These are phyloP conservation scores for Epinephelus fuscoguttatus DNA, from an alignment of 2,113 vertebrate species.

Conservation along the genomic window DNA sequence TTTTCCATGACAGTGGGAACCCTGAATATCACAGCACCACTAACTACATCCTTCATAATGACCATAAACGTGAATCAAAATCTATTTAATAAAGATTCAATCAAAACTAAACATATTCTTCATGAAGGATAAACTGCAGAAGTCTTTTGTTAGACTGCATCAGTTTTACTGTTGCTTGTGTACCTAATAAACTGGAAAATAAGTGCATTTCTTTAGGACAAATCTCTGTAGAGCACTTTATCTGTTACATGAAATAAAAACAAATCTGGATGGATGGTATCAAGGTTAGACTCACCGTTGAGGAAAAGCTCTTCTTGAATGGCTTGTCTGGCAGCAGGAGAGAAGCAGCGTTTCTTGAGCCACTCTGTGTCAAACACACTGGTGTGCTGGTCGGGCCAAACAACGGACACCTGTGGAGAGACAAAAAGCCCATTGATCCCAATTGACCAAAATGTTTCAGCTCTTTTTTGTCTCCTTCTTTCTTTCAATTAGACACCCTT, in stretches of 20 bases:
- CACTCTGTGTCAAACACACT: conserved; percentile 93
- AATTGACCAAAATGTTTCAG: not conserved
- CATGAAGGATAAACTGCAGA: too few relatives aligned
- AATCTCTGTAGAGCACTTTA: not conserved
- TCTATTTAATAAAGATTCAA: too few relatives aligned
- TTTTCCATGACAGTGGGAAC: too few relatives aligned
- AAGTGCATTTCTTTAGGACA: not conserved
- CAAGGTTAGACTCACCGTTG: conserved; percentile 84
- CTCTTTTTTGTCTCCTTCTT: not conserved
- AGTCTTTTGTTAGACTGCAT: too few relatives aligned
- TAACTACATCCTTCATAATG: too few relatives aligned
- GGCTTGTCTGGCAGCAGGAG: conserved; percentile 87
- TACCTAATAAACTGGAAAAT: not conserved
- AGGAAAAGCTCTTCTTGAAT: conserved; percentile 89
- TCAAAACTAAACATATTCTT: too few relatives aligned
- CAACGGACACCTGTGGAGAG: conserved; percentile 87
- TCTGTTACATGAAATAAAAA: too few relatives aligned
- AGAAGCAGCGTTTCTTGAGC: conserved; percentile 94
- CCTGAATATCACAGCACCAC: too few relatives aligned
- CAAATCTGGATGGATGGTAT: not conserved
- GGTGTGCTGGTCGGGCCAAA: conserved; percentile 91
- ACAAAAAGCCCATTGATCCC: not conserved
- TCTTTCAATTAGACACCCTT: too few relatives aligned
- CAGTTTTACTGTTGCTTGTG: not conserved
- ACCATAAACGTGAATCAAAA: too few relatives aligned